Base-by-base conservation (phyloP, 2,797 vertebrate species). In the Rousettus madagascariensis region DNA sequence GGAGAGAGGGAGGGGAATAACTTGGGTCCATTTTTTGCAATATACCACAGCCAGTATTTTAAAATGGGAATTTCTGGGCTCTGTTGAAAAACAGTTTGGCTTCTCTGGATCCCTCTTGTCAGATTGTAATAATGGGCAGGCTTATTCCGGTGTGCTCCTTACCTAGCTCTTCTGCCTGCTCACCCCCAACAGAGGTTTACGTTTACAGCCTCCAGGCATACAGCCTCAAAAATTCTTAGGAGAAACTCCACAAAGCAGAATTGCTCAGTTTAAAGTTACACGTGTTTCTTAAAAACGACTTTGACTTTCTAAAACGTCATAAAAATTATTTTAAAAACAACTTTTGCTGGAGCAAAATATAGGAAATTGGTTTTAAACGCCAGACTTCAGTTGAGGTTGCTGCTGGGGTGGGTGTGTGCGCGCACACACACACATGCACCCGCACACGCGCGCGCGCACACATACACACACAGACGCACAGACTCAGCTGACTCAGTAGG, bases 71-170 rank as follows among this genome's bases (percentile, higher is more conserved):
- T 41, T 79, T 84, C 63, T 87, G 13, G 3, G 10, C 24, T 33
- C 11, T 86, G 4, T 43, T 49, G 57, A 78, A 90, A 96, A 91
- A n/a, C 41, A 46, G 16, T 41, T 43, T 41, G 63, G 8, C 30
- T 46, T 6, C 36, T 78, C 46, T 57, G 38, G 75, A 51, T 57
- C 10, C 8, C 20, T 46, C 1, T 61, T 30, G 30, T 86, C 17
- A 49, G 30, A 43, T 8, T 46, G 51, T 12, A 87, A 1, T 61
- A 22, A 24, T 0, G 7, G 51, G 49, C 63, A 43, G 53, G 28
- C 22, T 61, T 20, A 33, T 72, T 69, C 41, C n/a, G 33, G 61
- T 8, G 4, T 55, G 82, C n/a, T 28, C 33, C 49, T 59, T 6
- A 8, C 33, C 28, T 28, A 26, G 0, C 46, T 57, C 43, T 72